phyloP scores from a whole-genome alignment of 2,888 invertebrate species.

The Melieria picta region DNA sequence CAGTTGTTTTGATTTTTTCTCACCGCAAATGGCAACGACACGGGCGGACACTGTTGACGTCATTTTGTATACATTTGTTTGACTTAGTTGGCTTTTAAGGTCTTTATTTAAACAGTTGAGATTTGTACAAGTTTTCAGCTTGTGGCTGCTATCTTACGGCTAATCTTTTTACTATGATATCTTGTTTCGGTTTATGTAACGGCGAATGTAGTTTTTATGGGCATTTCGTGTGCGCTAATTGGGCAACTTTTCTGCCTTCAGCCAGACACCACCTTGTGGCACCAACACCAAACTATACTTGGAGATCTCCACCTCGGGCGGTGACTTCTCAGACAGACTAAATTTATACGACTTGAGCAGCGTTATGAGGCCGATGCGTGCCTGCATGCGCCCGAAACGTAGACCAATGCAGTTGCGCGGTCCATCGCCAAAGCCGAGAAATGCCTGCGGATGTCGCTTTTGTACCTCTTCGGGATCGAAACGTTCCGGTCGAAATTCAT shows the following conservation, averaged over 20 bases:
- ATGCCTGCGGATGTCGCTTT: slow-evolving; percentile 56
- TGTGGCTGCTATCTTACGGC: no score
- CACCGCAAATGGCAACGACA: no score
- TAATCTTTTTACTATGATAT: no score
- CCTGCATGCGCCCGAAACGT: slow-evolving; percentile 58
- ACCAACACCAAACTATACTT: slow-evolving; percentile 37
- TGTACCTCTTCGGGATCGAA: slow-evolving; percentile 57
- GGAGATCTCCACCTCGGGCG: slow-evolving; percentile 42
- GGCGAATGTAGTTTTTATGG: no score
- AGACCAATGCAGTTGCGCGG: slow-evolving; percentile 60
- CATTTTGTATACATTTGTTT: no score
- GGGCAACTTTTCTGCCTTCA: slow-evolving; percentile 43
- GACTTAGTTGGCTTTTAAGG: no score
- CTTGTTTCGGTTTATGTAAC: no score
- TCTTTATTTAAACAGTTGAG: no score
- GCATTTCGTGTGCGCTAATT: no score
- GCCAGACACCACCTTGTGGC: slow-evolving; percentile 44
- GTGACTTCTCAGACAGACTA: slow-evolving; percentile 40
- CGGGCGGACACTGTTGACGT: no score
- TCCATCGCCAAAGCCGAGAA: slow-evolving; percentile 63
- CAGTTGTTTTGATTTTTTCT: slow-evolving; percentile 13
- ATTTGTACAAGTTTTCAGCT: no score
- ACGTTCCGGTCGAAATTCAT: slow-evolving; percentile 65
- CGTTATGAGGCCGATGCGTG: slow-evolving; percentile 53
- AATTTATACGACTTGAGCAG: slow-evolving; percentile 50